Evolutionary conservation across 2,797 vertebrate species (phyloP).

Genomic region (Rhyacichthys aspro): DNA sequence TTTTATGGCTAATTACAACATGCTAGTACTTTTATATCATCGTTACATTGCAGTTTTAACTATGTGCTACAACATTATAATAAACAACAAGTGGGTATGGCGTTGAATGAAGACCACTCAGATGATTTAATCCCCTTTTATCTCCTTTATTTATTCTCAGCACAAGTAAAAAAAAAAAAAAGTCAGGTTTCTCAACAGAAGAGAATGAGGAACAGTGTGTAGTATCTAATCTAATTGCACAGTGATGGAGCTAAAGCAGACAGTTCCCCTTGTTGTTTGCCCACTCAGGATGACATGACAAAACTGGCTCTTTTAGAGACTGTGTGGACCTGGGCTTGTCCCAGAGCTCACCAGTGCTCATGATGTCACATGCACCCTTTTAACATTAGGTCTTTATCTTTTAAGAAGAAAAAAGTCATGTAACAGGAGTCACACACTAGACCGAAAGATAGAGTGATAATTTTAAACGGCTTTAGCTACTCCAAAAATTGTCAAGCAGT

Average conservation of each 20-base stretch:
- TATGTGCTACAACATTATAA: not conserved
- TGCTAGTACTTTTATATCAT: not conserved
- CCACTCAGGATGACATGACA: constrained; percentile 78
- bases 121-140: no score
- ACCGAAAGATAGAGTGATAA: no score
- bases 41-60: not conserved
- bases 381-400: not conserved
- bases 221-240: constrained; percentile 5
- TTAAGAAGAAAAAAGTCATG: not conserved
- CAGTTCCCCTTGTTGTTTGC: constrained; percentile 47
- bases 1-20: not conserved
- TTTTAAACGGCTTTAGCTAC: no score
- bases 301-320: constrained; percentile 33
- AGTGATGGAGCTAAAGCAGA: constrained; percentile 46
- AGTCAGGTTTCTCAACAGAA: constrained; percentile 20
- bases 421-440: no score
- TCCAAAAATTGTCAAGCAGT: no score
- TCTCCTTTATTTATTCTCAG: no score
- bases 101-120: not conserved
- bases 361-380: not conserved
- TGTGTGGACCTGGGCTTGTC: constrained; percentile 3
- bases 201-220: constrained; percentile 54
- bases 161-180: not conserved
- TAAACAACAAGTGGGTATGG: not conserved
- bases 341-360: not conserved